Conservation (phyloP, 2,888 invertebrate genomes). For the Chymomyza procnemis region DNA sequence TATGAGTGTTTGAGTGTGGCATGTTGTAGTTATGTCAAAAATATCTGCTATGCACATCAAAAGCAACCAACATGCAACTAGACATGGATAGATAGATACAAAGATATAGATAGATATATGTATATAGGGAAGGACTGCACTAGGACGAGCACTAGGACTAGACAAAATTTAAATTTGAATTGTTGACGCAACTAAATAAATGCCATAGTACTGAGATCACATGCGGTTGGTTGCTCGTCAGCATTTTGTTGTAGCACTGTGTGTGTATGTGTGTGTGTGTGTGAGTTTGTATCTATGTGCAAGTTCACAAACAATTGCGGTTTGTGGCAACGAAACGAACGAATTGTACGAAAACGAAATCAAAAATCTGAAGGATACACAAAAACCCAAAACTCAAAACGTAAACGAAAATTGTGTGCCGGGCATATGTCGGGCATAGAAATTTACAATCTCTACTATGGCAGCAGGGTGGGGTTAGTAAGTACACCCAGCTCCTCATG, state of each 20-base stretch:
- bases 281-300: slow-evolving; percentile 1
- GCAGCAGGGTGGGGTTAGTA: too few species aligned
- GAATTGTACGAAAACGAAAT: slow-evolving; percentile 23
- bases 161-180: slow-evolving; percentile 47
- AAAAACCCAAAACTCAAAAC: slow-evolving; percentile 5
- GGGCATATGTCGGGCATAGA: not conserved
- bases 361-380: slow-evolving; percentile 28
- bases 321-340: slow-evolving; percentile 1
- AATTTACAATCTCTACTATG: not conserved
- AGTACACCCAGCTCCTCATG: not conserved
- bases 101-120: slow-evolving; percentile 1
- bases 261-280: slow-evolving; percentile 4
- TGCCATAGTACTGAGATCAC: slow-evolving; percentile 12
- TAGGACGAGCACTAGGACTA: not conserved
- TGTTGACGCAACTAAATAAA: slow-evolving; percentile 51
- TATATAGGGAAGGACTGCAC: not conserved
- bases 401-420: not conserved
- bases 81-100: slow-evolving; percentile 18
- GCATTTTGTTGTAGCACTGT: not conserved
- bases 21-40: slow-evolving; percentile 28
- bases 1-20: slow-evolving; percentile 3
- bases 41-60: slow-evolving; percentile 19
- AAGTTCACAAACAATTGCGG: slow-evolving; percentile 16
- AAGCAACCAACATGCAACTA: slow-evolving; percentile 14
- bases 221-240: slow-evolving; percentile 2